These are phyloP conservation scores for Argentina silus DNA, from an alignment of 2,797 vertebrate genomes.

Conservation along the genomic window DNA sequence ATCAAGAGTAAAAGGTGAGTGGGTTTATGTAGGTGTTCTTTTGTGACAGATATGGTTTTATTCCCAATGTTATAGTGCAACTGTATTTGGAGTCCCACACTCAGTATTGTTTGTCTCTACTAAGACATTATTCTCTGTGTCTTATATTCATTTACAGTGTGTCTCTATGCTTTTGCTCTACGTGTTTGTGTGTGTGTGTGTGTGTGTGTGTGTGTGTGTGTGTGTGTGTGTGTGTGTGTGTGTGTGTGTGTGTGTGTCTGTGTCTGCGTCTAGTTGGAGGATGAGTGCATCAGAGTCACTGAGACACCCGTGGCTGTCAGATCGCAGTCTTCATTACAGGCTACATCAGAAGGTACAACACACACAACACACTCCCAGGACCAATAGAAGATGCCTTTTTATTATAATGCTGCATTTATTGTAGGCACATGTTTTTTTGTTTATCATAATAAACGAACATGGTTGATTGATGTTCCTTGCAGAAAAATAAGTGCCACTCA, in stretches of 20 bases:
- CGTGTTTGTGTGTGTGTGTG: not conserved
- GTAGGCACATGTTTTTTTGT: too few relatives aligned
- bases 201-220: constrained; percentile 10
- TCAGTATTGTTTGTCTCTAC: too few relatives aligned
- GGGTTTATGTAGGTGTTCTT: not conserved
- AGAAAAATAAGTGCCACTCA: constrained; percentile 78
- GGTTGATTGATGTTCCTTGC: constrained; percentile 16
- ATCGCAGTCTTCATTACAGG: constrained; percentile 84
- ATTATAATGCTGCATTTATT: not conserved
- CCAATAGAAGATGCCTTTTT: too few relatives aligned
- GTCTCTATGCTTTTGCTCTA: too few relatives aligned
- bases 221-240: constrained; percentile 11
- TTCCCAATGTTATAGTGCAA: too few relatives aligned
- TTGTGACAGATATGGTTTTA: too few relatives aligned
- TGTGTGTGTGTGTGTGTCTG: constrained; percentile 5
- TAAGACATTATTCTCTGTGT: too few relatives aligned
- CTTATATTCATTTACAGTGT: too few relatives aligned
- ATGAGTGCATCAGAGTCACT: constrained; percentile 94
- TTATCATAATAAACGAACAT: not conserved
- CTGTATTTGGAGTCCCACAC: too few relatives aligned
- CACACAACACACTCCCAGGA: too few relatives aligned
- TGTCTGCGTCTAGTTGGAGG: constrained; percentile 83
- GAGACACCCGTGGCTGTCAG: constrained; percentile 93
- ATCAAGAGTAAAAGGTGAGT: constrained; percentile 93
- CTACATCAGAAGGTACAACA: constrained; percentile 81